Conservation (phyloP, 1,140 invertebrate genomes). For the Drosophila obscura region DNA sequence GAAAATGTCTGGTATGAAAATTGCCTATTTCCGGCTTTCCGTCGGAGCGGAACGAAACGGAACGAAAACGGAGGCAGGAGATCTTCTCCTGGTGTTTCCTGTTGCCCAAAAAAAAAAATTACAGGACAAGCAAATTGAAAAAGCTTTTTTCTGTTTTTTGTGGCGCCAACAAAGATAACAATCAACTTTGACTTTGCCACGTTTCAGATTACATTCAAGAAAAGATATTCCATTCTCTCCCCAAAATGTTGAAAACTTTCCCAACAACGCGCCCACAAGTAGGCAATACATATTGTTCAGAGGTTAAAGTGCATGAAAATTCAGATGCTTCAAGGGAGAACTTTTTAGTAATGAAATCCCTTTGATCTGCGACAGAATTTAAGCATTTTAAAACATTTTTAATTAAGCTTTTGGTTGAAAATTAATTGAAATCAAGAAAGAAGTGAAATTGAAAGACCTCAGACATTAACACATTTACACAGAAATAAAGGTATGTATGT, state of each 20-base stretch:
- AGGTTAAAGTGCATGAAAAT: conserved; percentile 16
- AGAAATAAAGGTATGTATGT: conserved; percentile 10
- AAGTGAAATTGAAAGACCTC: conserved; percentile 75
- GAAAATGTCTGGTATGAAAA: conserved; percentile 65
- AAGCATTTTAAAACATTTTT: conserved; percentile 30
- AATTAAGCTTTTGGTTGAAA: conserved; percentile 44
- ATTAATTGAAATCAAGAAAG: conserved; percentile 64
- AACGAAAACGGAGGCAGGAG: background rate
- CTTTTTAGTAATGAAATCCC: conserved; percentile 27
- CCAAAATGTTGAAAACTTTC: too few species aligned
- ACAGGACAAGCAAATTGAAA: conserved; percentile 14
- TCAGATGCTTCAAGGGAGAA: background rate
- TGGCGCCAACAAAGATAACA: conserved; percentile 33
- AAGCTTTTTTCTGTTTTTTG: conserved; percentile 11
- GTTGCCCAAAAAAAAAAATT: conserved; percentile 4
- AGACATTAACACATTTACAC: conserved; percentile 79
- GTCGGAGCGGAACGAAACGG: conserved; percentile 38
- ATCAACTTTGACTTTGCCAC: conserved; percentile 34
- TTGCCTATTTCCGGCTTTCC: conserved; percentile 74
- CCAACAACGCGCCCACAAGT: background rate
- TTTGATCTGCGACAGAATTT: conserved; percentile 19
- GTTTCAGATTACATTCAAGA: conserved; percentile 42
- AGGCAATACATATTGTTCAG: conserved; percentile 3
- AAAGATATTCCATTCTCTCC: too few species aligned
- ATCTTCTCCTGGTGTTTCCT: too few species aligned